Percentiles rank a stretch among this genome's conserved stretches.
Conservation (phyloP, 2,888 invertebrate genomes). For the Spodoptera picta region DNA sequence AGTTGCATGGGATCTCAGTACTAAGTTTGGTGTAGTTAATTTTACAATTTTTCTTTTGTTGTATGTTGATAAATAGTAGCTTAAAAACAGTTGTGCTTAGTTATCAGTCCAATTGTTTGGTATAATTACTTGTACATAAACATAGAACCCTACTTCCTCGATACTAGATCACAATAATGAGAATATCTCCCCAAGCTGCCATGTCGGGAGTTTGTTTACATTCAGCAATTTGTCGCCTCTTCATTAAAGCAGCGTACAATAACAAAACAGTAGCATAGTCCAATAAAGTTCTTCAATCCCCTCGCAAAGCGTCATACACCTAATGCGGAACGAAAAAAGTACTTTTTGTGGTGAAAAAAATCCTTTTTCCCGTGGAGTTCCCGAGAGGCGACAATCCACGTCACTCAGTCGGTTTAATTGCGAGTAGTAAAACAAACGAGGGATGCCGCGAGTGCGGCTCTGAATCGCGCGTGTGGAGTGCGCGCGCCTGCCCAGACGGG, state of each 20-base stretch:
- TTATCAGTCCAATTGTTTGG: too few relatives aligned
- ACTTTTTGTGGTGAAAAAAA: conserved; percentile 58
- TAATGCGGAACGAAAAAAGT: conserved; percentile 55
- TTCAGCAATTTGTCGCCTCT: conserved; percentile 18
- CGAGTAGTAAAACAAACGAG: conserved; percentile 86
- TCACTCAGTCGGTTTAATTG: conserved; percentile 87
- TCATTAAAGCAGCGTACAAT: conserved; percentile 44
- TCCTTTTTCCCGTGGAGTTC: conserved; percentile 65
- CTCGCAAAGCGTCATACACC: conserved; percentile 49
- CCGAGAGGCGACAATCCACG: conserved; percentile 82
- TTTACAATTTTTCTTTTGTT: too few relatives aligned
- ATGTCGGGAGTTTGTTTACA: conserved; percentile 5
- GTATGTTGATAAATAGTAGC: too few relatives aligned
- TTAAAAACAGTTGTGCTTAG: too few relatives aligned
- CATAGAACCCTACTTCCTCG: too few relatives aligned
- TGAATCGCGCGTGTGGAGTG: conserved; percentile 67
- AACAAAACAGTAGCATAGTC: conserved; percentile 48
- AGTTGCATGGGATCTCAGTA: conserved; percentile 15
- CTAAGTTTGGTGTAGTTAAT: not conserved
- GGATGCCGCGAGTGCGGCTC: conserved; percentile 64
- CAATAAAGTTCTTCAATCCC: conserved; percentile 50
- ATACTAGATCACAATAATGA: not conserved
- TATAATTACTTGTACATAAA: too few relatives aligned
- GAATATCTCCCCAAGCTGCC: not conserved
- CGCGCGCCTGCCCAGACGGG: conserved; percentile 58